Conservation (phyloP, 1,140 invertebrate species). For the Homarus americanus region DNA sequence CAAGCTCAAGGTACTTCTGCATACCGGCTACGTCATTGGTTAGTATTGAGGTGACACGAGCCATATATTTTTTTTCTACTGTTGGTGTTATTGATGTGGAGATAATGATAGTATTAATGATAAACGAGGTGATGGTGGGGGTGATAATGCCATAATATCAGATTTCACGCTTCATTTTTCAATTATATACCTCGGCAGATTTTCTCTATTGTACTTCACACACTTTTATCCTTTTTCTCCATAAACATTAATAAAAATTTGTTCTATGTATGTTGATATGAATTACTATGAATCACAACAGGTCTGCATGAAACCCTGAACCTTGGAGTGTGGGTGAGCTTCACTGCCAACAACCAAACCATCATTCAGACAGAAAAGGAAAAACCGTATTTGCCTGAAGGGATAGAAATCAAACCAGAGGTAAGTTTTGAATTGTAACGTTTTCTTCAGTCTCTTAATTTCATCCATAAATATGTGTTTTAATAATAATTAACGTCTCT, state of each 20-base stretch:
- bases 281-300: no score
- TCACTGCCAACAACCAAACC: slow-evolving; percentile 39
- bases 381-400: neutral
- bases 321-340: slow-evolving; percentile 51
- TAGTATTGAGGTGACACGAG: no score
- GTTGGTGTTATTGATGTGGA: no score
- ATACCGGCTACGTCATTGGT: slow-evolving; percentile 53
- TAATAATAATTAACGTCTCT: no score
- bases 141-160: no score
- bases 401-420: slow-evolving; percentile 11
- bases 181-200: no score
- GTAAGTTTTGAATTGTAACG: neutral
- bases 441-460: neutral
- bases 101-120: no score
- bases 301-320: slow-evolving; percentile 43
- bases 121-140: no score
- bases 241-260: no score
- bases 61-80: no score
- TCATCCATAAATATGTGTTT: neutral
- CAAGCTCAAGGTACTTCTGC: slow-evolving; percentile 40
- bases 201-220: neutral
- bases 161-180: no score
- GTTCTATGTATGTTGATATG: no score
- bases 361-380: slow-evolving; percentile 7
- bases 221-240: neutral